These are phyloP conservation scores for Anaspis maculata DNA, from an alignment of 2,888 invertebrate genomes.

Conservation along the genomic window DNA sequence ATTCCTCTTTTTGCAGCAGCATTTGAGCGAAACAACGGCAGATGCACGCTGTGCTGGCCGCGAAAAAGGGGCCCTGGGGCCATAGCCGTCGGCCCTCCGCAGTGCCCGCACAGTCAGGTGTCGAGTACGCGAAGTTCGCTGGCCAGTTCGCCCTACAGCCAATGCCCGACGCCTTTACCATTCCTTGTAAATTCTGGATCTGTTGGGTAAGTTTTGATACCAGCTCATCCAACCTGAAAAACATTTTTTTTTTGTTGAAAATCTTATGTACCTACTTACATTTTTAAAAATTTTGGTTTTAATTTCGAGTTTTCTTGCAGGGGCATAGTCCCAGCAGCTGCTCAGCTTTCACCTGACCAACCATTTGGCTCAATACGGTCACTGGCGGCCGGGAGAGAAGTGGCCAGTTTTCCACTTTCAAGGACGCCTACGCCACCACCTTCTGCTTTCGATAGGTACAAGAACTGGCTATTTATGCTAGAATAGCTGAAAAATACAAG, in stretches of 20 bases:
- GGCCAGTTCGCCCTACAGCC: slow-evolving; percentile 56
- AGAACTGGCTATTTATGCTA: too few relatives aligned
- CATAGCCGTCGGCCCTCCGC: slow-evolving; percentile 50
- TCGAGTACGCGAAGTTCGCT: slow-evolving; percentile 58
- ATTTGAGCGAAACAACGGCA: slow-evolving; percentile 37
- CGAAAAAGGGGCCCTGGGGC: slow-evolving; percentile 37
- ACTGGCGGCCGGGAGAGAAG: slow-evolving; percentile 62
- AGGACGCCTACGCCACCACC: slow-evolving; percentile 66
- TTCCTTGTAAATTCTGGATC: slow-evolving; percentile 66
- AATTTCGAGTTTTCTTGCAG: slow-evolving; percentile 49
- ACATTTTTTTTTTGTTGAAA: too few relatives aligned
- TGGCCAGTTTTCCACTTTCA: slow-evolving; percentile 69
- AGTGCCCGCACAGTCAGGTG: slow-evolving; percentile 64
- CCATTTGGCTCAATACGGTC: slow-evolving; percentile 69
- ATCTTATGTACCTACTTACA: too few relatives aligned
- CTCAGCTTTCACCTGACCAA: slow-evolving; percentile 63
- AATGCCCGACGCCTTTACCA: slow-evolving; percentile 70
- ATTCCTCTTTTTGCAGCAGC: slow-evolving; percentile 30
- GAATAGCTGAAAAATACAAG: too few relatives aligned
- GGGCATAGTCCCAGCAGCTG: slow-evolving; percentile 59
- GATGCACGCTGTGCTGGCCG: slow-evolving; percentile 37
- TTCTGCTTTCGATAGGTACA: slow-evolving; percentile 43
- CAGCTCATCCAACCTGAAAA: too few relatives aligned
- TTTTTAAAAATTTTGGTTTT: too few relatives aligned
- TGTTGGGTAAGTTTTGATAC: slow-evolving; percentile 55